Evolutionary conservation across 2,113 vertebrate species (phyloP).

Genomic region (Leucopsar rothschildi): DNA sequence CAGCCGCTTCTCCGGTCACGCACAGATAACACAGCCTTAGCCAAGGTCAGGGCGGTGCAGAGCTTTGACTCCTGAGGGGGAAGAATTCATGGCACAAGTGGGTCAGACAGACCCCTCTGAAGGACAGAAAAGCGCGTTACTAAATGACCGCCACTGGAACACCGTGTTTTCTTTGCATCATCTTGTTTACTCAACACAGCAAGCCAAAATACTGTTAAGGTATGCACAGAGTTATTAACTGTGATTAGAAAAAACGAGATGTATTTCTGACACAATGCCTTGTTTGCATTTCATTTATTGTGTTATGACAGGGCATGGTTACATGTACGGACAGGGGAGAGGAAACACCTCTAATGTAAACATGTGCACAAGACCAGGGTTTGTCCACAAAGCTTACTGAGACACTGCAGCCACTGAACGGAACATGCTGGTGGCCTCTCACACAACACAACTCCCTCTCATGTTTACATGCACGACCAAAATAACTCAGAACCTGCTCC

Average conservation of each 20-base stretch:
- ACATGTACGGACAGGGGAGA: constrained; percentile 4
- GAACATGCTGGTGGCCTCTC: neutral
- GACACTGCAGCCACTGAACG: neutral
- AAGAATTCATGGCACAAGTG: neutral
- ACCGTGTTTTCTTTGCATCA: neutral
- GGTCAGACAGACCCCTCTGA: neutral
- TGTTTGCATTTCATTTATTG: constrained; percentile 57
- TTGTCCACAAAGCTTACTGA: constrained; percentile 4
- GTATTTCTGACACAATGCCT: neutral
- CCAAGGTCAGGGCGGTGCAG: neutral
- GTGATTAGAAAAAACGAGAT: neutral
- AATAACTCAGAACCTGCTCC: neutral
- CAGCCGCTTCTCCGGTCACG: neutral
- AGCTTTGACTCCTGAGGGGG: neutral
- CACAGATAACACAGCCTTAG: neutral
- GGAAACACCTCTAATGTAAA: neutral
- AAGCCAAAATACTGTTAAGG: neutral
- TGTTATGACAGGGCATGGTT: constrained; percentile 28
- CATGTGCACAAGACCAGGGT: neutral
- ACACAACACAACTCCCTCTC: neutral
- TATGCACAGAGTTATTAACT: neutral
- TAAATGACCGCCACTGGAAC: neutral
- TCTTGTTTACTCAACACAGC: neutral
- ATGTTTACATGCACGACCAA: constrained; percentile 1
- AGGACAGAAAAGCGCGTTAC: fast-evolving